Base-by-base conservation (phyloP, 1,140 invertebrate genomes). In the Spodoptera litura region DNA sequence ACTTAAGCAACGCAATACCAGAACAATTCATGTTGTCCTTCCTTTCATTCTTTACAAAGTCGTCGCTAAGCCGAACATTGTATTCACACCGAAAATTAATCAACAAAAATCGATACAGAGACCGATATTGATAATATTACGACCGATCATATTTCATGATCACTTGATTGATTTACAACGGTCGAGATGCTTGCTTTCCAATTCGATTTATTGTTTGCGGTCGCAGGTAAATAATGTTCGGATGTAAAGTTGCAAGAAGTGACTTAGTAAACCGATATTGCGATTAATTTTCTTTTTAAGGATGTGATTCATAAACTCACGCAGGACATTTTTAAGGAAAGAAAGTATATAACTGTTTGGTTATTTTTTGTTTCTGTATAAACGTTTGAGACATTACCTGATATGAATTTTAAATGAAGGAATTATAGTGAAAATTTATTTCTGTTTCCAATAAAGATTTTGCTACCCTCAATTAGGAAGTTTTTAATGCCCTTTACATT, bases 101-200 rank as follows among this genome's bases (percentile, higher is more conserved):
- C 73, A 75, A 64, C 58, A 61, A 64, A 75, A 52, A 52, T 70
- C 66, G 66, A 64, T 53, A 64, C 70, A 55, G 55, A 71, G 13
- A 55, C 8, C 64, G 78, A 83, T 82, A 85, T 86, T 87, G 85
- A 86, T 87, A 85, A 79, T 74, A 87, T 78, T 82, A 84, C 79
- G 78, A 64, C 81, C 79, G 83, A 85, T 88, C 88, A 86, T 90
- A 91, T 88, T 87, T 89, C 87, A 90, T 86, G 80, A 62, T 51
- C 71, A 78, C 78, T 80, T 89, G 90, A 90, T 90, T 90, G 89
- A 90, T 91, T 89, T 85, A 87, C 84, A 81, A 80, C 80, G 77
- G 81, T 72, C 80, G 79, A 78, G 77, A 85, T 82, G 78, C 78
- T 79, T 84, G 85, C 83, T 89, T 87, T 90, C 88, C 79, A 87